Base-by-base conservation (phyloP, 2,797 vertebrate species). In the Anas acuta region DNA sequence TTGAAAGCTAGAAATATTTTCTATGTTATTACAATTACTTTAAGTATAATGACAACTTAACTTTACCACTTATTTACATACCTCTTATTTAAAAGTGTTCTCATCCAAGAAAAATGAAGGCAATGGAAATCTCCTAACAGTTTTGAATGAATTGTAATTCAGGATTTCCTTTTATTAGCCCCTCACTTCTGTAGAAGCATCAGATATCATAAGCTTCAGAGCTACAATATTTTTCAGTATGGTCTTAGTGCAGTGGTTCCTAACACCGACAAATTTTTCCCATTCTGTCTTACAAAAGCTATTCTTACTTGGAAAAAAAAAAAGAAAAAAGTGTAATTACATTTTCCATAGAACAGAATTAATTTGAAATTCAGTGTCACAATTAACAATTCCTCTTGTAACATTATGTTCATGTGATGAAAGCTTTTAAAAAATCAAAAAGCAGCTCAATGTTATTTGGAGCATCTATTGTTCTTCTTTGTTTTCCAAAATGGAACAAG, bases 401-500 rank as follows among this genome's bases (percentile, higher is more conserved):
- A 77, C 43, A 45, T 39, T 76, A 56, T 60, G 19, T 30, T 71
- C 43, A 39, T 62, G 33, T 57, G 28, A 72, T 47, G 21, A 37
- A 84, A 93, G 20, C 51, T 72, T 93, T 88, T 41, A 28, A 90
- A 91, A 77, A 85, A 33, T 51, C 35, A 61, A 67, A 17, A 9
- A 71, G n/a, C 13, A 75, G 11, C 33, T 90, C 77, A 45, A 15
- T 57, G 65, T 53, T 85, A 69, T 85, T 74, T 54, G 30, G 32
- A 87, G 22, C 32, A 93, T 92, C 28, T 76, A 87, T 93, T 74
- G 37, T 83, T 92, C 56, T 74, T 5, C 22, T 87, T 94, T 96
- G 78, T 64, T 91, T 92, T 90, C 49, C 37, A 74, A 69, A 64
- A 30, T 82, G 56, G 62, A 90, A 70, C 33, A 79, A 73, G 64